These are phyloP conservation scores for Busseola fusca DNA, from an alignment of 2,888 invertebrate genomes.

Conservation along the genomic window DNA sequence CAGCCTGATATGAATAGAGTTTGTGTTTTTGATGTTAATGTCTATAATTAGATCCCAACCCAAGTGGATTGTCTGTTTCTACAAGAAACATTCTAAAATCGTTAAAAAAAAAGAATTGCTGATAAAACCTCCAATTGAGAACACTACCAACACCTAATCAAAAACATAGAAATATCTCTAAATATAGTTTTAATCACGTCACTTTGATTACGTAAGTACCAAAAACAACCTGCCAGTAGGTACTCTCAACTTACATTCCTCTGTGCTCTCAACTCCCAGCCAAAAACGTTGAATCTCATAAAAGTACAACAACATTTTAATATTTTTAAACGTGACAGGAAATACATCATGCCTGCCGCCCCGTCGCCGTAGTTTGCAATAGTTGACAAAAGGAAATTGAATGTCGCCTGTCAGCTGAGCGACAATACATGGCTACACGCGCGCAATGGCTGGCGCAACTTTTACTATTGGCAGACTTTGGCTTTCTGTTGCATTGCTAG, in stretches of 20 bases:
- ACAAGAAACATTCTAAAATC: not conserved
- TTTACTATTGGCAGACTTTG: constrained; percentile 41
- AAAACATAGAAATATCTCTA: not conserved
- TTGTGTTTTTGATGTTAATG: no score
- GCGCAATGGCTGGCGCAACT: constrained; percentile 36
- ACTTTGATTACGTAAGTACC: not conserved
- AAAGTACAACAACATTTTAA: constrained; percentile 41
- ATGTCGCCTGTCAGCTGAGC: constrained; percentile 61
- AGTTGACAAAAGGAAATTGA: constrained; percentile 73
- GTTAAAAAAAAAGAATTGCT: not conserved
- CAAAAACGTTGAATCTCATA: constrained; percentile 10
- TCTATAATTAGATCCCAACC: not conserved
- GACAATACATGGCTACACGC: constrained; percentile 37
- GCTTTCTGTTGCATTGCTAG: constrained; percentile 9
- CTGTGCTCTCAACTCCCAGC: not conserved
- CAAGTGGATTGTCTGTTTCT: not conserved
- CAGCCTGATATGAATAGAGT: not conserved
- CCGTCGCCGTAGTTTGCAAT: constrained; percentile 49
- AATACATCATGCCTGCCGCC: constrained; percentile 39
- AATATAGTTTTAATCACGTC: not conserved
- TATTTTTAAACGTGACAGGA: constrained; percentile 52
- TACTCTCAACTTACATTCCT: no score
- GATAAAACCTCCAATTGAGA: no score
- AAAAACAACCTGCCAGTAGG: constrained; percentile 9
- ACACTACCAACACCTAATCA: no score